Conservation (phyloP, 2,888 invertebrate genomes). For the Acanthoscelides obtectus region DNA sequence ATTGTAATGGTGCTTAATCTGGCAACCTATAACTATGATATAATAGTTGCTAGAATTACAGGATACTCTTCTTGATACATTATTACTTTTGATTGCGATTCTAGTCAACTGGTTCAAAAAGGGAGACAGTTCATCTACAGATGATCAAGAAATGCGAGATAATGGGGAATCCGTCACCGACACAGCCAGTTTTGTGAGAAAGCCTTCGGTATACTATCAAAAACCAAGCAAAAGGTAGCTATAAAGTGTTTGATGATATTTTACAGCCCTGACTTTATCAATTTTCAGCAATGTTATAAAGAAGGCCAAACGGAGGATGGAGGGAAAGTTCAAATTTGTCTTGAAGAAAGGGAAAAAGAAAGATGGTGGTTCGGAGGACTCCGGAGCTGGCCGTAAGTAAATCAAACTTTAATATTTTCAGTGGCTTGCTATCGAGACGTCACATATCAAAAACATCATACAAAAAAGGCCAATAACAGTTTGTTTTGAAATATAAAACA, state of each 20-base stretch:
- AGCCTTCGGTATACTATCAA: slow-evolving; percentile 49
- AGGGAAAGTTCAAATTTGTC: slow-evolving; percentile 82
- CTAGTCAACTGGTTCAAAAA: slow-evolving; percentile 57
- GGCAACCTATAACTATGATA: too few relatives aligned
- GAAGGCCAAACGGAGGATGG: slow-evolving; percentile 83
- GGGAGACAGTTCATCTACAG: slow-evolving; percentile 47
- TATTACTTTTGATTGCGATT: slow-evolving; percentile 3
- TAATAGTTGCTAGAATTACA: too few relatives aligned
- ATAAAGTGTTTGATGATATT: neutral
- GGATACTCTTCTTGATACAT: neutral
- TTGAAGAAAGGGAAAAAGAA: slow-evolving; percentile 84
- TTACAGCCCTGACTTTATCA: neutral
- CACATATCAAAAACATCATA: neutral
- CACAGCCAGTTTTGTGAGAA: slow-evolving; percentile 47
- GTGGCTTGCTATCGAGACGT: neutral
- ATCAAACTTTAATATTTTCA: too few relatives aligned
- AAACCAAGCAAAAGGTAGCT: slow-evolving; percentile 31
- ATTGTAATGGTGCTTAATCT: too few relatives aligned
- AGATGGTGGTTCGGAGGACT: slow-evolving; percentile 83
- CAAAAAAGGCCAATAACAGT: too few relatives aligned
- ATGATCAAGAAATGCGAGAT: slow-evolving; percentile 54
- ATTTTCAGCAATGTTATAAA: slow-evolving; percentile 55
- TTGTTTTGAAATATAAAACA: neutral
- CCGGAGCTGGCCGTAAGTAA: slow-evolving; percentile 67
- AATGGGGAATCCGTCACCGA: slow-evolving; percentile 45